Evolutionary conservation across 2,797 vertebrate species (phyloP), one percentile per base, ranked within the genome.

Genomic region (Lutjanus campechanus): DNA sequence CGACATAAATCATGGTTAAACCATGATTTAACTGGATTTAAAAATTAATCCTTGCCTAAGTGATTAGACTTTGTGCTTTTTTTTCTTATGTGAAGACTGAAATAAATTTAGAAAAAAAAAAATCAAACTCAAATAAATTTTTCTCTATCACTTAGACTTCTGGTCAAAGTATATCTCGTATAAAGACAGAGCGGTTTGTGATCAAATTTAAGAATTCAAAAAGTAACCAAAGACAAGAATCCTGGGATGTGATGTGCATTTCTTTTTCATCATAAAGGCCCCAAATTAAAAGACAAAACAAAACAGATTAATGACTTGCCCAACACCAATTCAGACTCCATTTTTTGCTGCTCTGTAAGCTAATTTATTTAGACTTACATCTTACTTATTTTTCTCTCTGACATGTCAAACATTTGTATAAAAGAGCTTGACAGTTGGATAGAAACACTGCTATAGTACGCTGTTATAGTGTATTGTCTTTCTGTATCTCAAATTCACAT

Each of bases 401-500:
- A 66, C 19, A 19, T 83, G 67, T 69, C 15, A 69, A 71, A 77
- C 20, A 55, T 71, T 67, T 43, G 41, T 47, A 69, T 67, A 10
- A 61, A 66, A 44, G 22, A 60, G 25, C 44, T 29, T 51, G 50
- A 79, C 29, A 68, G 53, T 22, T 69, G 15, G 17, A 72, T 70
- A 67, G 54, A 77, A 72, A 76, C 40, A 13, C 25, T 36, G 29
- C 29, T 36, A 36, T 36, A 73, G 74, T 25, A 25, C 25, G 3
- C 25, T 25, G 25, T 25, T 25, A 25, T 25, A 25, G 25, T 25
- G 25, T 25, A 25, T 25, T 25, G 25, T 25, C 25, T 25, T 47
- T 72, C n/a, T 65, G n/a, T 61, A 46, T 60, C 49, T 82, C 65
- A 51, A 58, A 47, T 71, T 73, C 54, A 74, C 55, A 36, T 74